Base-by-base conservation (phyloP, 2,113 vertebrate species). In the Tamias sibiricus region DNA sequence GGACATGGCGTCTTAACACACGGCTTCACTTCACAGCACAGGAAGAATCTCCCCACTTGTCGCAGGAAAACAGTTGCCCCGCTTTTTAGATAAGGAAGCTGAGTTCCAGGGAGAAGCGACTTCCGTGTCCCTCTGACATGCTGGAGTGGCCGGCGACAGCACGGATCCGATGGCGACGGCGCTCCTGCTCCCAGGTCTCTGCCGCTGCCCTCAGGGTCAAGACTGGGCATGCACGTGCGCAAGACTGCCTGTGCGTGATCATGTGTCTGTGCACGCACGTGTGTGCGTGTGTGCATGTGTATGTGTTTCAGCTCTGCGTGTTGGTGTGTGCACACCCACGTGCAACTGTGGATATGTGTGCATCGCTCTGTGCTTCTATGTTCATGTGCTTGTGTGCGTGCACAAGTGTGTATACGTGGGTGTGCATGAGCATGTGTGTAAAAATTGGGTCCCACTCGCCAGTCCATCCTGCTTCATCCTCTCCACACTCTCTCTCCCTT, bases 351-450 rank as follows among this genome's bases (percentile, higher is more conserved):
- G 24, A 22, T 40, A 17, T 37, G 8, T 6, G 8, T 83, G 24
- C 28, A 52, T 47, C 42, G 77, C 44, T 71, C 14, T 68, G 8
- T 8, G 14, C 6, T 6, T 26, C 8, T 1, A 1, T 52, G 49
- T 52, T 52, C 16, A 52, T 14, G 19, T 10, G 24, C 13, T 10
- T 24, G 8, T 28, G 10, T 66, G 37, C 54, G 8, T 32, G 6
- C 1, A 0, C 2, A 0, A 4, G 8, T 1, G 1, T 66, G 59
- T 37, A 35, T 37, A 28, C 22, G 1, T 16, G n/a, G 32, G 20
- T 30, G 16, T 76, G n/a, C 30, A 6, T 8, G 12, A 2, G 11
- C 20, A 13, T 24, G 5, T 17, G 16, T 35, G 35, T 76, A 35
- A n/a, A 40, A 16, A 32, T 49, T 52, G 59, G 12, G 22, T 26